These are phyloP conservation scores for Hydrocynus forskahlii DNA, from an alignment of 2,797 vertebrate species.

Conservation along the genomic window DNA sequence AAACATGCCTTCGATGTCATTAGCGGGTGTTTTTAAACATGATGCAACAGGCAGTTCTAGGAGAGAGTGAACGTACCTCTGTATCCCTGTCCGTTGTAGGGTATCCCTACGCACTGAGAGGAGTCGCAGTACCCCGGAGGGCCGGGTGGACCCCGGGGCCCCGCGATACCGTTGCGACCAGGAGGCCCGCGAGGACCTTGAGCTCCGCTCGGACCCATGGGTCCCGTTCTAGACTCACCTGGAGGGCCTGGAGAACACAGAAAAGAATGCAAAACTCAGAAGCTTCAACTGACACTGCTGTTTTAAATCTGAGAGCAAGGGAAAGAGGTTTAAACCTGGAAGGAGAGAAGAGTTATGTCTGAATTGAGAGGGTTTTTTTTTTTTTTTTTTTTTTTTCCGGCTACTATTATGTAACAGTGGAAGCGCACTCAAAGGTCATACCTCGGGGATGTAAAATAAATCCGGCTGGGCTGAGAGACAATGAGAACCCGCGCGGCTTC, in stretches of 20 bases:
- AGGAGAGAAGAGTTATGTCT: neutral
- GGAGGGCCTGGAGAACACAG: conserved; percentile 78
- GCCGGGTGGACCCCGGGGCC: conserved; percentile 88
- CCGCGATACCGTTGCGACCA: conserved; percentile 88
- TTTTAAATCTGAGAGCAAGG: neutral
- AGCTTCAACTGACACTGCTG: neutral
- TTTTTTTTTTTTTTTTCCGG: neutral
- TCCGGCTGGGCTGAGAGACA: neutral
- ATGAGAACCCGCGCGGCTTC: neutral
- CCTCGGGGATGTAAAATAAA: conserved; percentile 7
- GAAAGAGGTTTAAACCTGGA: neutral
- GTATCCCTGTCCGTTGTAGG: conserved; percentile 96
- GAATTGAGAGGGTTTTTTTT: too few species aligned
- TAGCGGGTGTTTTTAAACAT: conserved; percentile 22
- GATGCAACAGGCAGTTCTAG: conserved; percentile 11
- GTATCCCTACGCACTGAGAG: conserved; percentile 94
- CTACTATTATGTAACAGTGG: conserved; percentile 7
- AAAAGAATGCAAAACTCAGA: neutral
- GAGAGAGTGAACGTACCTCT: conserved; percentile 79
- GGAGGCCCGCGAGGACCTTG: conserved; percentile 87
- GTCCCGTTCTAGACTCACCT: conserved; percentile 90
- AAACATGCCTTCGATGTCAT: conserved; percentile 46
- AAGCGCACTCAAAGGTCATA: conserved; percentile 9
- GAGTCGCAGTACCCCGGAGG: conserved; percentile 95
- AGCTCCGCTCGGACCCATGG: conserved; percentile 86